A percentile compares a stretch with the other conserved stretches of the same genome.
Conservation (phyloP, 2,113 vertebrate species). For the Macquaria australasica region DNA sequence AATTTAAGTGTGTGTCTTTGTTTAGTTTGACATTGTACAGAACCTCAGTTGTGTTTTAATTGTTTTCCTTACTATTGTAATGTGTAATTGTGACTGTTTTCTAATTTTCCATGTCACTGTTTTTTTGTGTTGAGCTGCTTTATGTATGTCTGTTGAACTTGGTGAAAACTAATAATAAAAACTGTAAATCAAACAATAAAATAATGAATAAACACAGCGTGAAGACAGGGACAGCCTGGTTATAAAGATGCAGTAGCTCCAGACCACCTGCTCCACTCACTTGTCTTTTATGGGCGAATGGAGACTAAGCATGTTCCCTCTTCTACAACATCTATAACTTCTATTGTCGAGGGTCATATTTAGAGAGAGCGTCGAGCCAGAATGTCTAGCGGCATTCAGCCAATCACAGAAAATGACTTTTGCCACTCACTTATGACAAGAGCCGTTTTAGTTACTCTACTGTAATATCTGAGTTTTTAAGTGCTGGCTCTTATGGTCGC, state of each 20-base stretch:
- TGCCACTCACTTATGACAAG: conserved; percentile 40
- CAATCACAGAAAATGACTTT: conserved; percentile 45
- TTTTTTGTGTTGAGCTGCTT: not conserved
- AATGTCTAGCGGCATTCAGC: conserved; percentile 21
- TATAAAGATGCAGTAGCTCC: conserved; percentile 10
- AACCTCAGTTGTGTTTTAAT: too few species aligned
- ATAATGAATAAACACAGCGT: not conserved
- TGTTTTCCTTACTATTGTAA: not conserved
- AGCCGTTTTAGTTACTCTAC: conserved; percentile 38
- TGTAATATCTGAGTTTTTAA: conserved; percentile 42
- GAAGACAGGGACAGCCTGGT: conserved; percentile 4
- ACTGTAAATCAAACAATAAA: not conserved
- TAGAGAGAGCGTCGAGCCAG: not conserved
- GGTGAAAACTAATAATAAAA: not conserved
- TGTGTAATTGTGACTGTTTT: not conserved
- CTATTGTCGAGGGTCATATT: conserved; percentile 35
- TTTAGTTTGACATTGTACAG: not conserved
- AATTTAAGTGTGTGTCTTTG: not conserved
- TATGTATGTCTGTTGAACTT: not conserved
- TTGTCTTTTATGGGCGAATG: conserved; percentile 15
- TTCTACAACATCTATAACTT: conserved; percentile 13
- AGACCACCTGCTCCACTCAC: conserved; percentile 36
- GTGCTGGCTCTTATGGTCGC: conserved; percentile 37
- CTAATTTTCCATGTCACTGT: not conserved
- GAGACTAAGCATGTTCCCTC: not conserved